Conservation (phyloP, 2,888 invertebrate species). For the Torymus aiolomorphi region DNA sequence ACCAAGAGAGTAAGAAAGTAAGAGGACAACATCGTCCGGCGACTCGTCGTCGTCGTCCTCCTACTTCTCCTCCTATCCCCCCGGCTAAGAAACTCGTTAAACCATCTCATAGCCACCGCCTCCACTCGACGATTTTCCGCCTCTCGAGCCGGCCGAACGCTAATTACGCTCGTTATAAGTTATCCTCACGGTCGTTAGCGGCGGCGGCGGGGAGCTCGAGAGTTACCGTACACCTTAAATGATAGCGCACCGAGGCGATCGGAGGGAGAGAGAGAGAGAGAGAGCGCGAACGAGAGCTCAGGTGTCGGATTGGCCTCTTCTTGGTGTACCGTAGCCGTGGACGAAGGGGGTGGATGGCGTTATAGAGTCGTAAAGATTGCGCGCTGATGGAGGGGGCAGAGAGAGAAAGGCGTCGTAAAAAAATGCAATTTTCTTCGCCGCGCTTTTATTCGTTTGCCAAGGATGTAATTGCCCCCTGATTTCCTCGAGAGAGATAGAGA, state of each 20-base stretch:
- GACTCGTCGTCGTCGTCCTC: no score
- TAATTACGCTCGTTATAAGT: constrained; percentile 58
- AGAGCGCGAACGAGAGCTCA: neutral
- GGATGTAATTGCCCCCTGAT: no score
- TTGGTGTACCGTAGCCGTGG: neutral
- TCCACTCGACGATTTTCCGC: constrained; percentile 2
- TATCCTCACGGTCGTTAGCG: constrained; percentile 51
- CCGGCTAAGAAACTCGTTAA: constrained; percentile 48
- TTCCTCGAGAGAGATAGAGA: no score
- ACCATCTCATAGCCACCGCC: constrained; percentile 14
- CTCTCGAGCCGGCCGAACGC: constrained; percentile 11
- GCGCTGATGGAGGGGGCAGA: neutral
- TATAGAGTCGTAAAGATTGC: constrained; percentile 34
- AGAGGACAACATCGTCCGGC: no score
- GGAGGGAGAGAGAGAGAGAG: neutral
- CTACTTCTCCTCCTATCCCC: neutral
- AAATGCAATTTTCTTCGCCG: constrained; percentile 29
- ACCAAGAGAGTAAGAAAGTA: no score
- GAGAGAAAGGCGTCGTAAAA: constrained; percentile 12
- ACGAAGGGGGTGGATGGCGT: constrained; percentile 6
- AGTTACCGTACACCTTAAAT: constrained; percentile 9
- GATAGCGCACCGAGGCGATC: constrained; percentile 4
- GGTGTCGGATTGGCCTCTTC: constrained; percentile 26
- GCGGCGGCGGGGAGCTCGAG: neutral
- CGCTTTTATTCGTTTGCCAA: neutral